Evolutionary conservation across 2,797 vertebrate species (phyloP).

Genomic region (Eremophila alpestris): DNA sequence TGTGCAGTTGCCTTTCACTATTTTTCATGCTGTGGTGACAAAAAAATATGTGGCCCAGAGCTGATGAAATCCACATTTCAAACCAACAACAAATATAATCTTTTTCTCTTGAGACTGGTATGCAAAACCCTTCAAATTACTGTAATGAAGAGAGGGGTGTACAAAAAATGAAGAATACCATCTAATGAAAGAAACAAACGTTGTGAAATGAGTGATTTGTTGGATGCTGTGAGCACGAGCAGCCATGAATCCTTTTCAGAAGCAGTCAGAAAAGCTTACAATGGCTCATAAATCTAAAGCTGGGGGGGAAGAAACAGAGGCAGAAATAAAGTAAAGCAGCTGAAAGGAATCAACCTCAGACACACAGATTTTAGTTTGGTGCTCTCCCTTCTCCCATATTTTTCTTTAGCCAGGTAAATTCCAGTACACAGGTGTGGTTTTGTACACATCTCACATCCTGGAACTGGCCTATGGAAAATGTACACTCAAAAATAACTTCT

Average conservation of each 20-base stretch:
- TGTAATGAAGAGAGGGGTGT: background rate
- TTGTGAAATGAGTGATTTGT: constrained; percentile 52
- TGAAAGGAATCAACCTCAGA: background rate
- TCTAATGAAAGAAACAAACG: background rate
- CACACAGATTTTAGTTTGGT: fast-evolving
- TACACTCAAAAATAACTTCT: background rate
- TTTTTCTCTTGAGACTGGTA: background rate
- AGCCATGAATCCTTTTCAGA: constrained; percentile 48
- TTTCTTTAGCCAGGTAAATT: background rate
- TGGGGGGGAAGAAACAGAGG: background rate
- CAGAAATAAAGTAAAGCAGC: background rate
- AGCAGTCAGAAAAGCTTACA: constrained; percentile 49
- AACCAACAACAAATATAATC: background rate
- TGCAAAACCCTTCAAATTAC: constrained; percentile 35
- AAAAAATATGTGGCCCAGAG: background rate
- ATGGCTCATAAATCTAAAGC: constrained; percentile 59
- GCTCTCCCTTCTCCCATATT: background rate
- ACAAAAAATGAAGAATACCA: constrained; percentile 9
- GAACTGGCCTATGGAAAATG: background rate
- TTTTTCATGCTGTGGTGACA: background rate
- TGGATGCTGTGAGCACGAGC: background rate
- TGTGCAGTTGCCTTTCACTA: background rate
- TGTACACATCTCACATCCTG: background rate
- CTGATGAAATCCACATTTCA: background rate
- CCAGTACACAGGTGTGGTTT: background rate